Evolutionary conservation across 2,113 vertebrate species (phyloP).

Genomic region (Mesocricetus auratus): DNA sequence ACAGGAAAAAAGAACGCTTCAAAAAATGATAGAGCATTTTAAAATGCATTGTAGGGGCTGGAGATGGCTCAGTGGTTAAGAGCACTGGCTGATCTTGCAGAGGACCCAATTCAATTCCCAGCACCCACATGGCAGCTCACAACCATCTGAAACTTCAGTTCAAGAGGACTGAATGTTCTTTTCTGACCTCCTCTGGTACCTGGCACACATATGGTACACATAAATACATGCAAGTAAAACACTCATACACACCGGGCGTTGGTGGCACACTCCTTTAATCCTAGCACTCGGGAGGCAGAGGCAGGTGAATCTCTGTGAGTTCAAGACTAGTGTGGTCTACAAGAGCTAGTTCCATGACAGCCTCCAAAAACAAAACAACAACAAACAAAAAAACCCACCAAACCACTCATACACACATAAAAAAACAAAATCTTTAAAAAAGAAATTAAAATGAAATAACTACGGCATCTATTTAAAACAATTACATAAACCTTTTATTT

Average conservation of each 20-base stretch:
- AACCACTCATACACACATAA: background rate
- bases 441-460: background rate
- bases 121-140: background rate
- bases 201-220: background rate
- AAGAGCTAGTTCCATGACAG: no score
- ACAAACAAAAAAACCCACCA: no score
- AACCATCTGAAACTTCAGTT: background rate
- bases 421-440: background rate
- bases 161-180: no score
- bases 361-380: no score
- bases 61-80: background rate
- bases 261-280: no score
- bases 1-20: background rate
- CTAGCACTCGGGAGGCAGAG: no score
- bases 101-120: background rate
- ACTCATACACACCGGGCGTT: no score
- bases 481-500: background rate
- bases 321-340: no score
- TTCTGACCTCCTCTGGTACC: background rate
- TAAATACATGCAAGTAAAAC: background rate
- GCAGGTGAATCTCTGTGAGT: no score
- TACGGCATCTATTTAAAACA: background rate
- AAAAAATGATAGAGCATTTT: slow-evolving; percentile 20
- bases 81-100: background rate
- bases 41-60: background rate